Base-by-base conservation (phyloP, 2,797 vertebrate genomes). In the Momotus momota region DNA sequence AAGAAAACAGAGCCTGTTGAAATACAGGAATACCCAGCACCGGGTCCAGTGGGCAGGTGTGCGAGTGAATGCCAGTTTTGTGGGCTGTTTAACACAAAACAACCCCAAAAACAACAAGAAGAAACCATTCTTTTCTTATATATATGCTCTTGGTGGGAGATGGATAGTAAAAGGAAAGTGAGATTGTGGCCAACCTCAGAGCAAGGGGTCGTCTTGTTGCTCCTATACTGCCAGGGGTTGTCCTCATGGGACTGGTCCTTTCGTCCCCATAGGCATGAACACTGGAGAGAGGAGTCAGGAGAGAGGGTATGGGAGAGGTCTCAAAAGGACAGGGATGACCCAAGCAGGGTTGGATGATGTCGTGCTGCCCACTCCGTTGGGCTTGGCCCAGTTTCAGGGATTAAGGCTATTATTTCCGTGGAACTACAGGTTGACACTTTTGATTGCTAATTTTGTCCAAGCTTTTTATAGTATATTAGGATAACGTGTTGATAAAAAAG, bases 311-410 rank as follows among this genome's bases (percentile, higher is more conserved):
- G 16, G 60, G 40, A 58, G 61, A 45, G 29, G 11, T 54, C 3
- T 80, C 31, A 61, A 54, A 35, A 73, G 22, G n/a, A 26, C 12
- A 45, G 17, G 20, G 38, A 9, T 2, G 19, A 41, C 23, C 22
- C 52, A 57, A 0, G 14, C 20, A 33, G 2, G 16, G 4, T 3
- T 31, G 43, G n/a, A 33, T 46, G 40, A 29, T 31, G 26, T 10
- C 23, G 2, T 0, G 0, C 15, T 60, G 48, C 40, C 55, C 2
- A 1, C 0, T 0, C 31, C 2, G 12, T 22, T 0, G 1, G 12
- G 13, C 35, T 72, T 46, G 49, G 57, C 14, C 27, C 48, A 58
- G 13, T 23, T 75, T 52, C 62, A 29, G 26, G 38, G 61, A 20
- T 81, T 51, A 29, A 35, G 9, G 3, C n/a, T 64, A 1, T 38